Evolutionary conservation across 2,113 vertebrate genomes (phyloP).

Genomic region (Pithys albifrons): DNA sequence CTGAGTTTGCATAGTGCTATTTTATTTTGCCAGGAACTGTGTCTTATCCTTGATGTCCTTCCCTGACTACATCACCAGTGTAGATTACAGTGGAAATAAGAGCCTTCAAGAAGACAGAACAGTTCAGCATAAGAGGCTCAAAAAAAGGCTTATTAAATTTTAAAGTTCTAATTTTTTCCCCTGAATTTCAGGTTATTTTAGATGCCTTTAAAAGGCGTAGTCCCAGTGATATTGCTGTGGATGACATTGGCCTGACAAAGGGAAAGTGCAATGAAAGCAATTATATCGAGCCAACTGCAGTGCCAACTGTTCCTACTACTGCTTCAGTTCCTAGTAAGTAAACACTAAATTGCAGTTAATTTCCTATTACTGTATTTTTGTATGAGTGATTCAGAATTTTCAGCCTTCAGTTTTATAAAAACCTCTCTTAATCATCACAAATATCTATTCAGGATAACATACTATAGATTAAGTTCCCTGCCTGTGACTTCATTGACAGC

Average conservation of each 20-base stretch:
- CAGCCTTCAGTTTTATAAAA: neutral
- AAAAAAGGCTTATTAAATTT: neutral
- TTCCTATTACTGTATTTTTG: neutral
- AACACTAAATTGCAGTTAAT: neutral
- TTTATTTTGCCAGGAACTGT: neutral
- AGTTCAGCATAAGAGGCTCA: rapidly evolving
- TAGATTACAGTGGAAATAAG: neutral
- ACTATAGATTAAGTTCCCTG: neutral
- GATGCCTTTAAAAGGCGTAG: slow-evolving; percentile 77
- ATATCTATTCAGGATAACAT: neutral
- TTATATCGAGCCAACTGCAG: slow-evolving; percentile 83
- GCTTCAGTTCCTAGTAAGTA: slow-evolving; percentile 80
- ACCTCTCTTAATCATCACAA: neutral
- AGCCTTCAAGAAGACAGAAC: neutral
- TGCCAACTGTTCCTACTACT: slow-evolving; percentile 68
- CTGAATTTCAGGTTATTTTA: slow-evolving; percentile 81
- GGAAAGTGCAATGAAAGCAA: slow-evolving; percentile 75
- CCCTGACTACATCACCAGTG: neutral
- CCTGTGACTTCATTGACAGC: neutral
- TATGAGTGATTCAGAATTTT: neutral
- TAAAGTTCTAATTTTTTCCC: neutral
- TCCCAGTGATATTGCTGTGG: slow-evolving; percentile 85
- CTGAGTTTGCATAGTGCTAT: neutral
- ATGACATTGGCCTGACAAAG: slow-evolving; percentile 83
- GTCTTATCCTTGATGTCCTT: neutral